Base-by-base conservation (phyloP, 2,797 vertebrate genomes). In the Tenualosa thibaudeaui region DNA sequence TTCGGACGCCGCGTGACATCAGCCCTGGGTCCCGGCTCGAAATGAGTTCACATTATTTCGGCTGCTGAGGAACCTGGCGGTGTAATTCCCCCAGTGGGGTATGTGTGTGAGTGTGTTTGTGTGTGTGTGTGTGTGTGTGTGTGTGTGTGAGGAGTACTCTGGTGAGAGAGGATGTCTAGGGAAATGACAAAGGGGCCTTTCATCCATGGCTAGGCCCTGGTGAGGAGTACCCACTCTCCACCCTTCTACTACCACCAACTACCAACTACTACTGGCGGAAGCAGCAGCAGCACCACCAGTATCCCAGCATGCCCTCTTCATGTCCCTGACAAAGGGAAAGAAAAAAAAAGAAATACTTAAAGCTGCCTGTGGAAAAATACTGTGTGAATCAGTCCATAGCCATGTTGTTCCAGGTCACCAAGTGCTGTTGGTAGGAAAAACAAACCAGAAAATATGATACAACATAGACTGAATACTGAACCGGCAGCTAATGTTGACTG, bases 1-100 rank as follows among this genome's bases (percentile, higher is more conserved):
- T 94, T 93, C 94, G 93, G 93, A 91, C 94, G 94, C 93, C 37
- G 13, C 92, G 90, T 96, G 97, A 96, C 95, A 95, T 93, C 91
- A 89, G 91, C 89, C 91, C 87, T 89, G n/a, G 37, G 93, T 93
- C 90, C 90, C 89, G 89, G 90, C 90, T 82, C 50, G 89, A 95
- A 96, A 96, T 93, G 94, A 94, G 93, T 94, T 96, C 96, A 96
- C 93, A 94, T 95, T 95, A 96, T 95, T 94, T 93, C 92, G 94
- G 92, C 86, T 92, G 92, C 93, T 90, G 94, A 95, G 93, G 58
- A 93, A 94, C 85, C 86, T 89, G 88, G 88, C 85, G 85, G 83
- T 40, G 37, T 90, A 89, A 89, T 87, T 89, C 89, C 83, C 46
- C 53, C 81, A 12, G 54, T 56, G 19, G 51, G 51, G 51, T 13